A percentile compares a stretch with the other conserved stretches of the same genome.
Conservation (phyloP, 1,140 invertebrate genomes). For the Leucophenga varia region DNA sequence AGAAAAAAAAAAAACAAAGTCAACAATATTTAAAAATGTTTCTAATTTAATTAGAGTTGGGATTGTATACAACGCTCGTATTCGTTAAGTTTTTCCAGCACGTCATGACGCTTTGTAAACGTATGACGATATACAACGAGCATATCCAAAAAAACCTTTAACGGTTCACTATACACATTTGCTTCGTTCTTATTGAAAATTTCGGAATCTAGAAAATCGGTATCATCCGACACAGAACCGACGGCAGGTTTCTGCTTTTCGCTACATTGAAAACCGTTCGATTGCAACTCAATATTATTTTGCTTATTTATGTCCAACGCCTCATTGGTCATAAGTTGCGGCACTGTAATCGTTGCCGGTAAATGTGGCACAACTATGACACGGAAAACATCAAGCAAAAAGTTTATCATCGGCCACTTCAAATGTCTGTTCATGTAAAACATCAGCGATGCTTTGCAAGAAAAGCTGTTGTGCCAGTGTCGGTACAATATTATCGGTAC, state of each 20-base stretch:
- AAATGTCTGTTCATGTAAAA: slow-evolving; percentile 8
- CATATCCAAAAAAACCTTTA: slow-evolving; percentile 15
- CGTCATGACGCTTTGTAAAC: no score
- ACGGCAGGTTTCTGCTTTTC: background rate
- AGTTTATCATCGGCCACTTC: slow-evolving; percentile 6
- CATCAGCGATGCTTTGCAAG: slow-evolving; percentile 11
- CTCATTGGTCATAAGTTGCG: background rate
- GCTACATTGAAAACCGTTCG: background rate
- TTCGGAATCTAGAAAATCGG: slow-evolving; percentile 19
- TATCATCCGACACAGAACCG: no score
- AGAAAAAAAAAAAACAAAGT: no score
- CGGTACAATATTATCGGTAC: slow-evolving; percentile 19
- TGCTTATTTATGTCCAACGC: background rate
- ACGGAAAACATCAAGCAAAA: slow-evolving; percentile 24
- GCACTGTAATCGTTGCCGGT: background rate
- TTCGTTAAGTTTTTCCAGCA: no score
- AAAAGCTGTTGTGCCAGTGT: slow-evolving; percentile 21
- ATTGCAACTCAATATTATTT: background rate
- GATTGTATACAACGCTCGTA: no score
- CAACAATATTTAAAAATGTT: no score
- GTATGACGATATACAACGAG: slow-evolving; percentile 11
- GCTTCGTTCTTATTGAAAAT: slow-evolving; percentile 45
- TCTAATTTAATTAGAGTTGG: no score
- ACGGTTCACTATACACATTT: slow-evolving; percentile 41
- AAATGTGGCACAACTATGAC: slow-evolving; percentile 27